Conservation (phyloP, 2,113 vertebrate genomes). For the Pristiophorus japonicus region DNA sequence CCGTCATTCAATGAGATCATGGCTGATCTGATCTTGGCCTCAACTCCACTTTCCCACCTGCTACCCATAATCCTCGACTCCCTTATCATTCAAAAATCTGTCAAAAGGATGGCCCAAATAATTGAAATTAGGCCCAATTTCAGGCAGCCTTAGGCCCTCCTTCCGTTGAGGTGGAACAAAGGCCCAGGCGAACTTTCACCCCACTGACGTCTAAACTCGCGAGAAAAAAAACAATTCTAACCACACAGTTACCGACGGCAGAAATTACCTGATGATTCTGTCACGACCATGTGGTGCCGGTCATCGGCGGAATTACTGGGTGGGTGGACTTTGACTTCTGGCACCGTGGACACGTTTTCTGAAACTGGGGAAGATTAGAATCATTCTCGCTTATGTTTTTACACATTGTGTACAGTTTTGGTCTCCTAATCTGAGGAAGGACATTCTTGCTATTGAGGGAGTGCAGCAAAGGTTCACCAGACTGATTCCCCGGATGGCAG, state of each 20-base stretch:
- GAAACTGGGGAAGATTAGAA: slow-evolving; percentile 43
- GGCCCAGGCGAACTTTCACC: not conserved
- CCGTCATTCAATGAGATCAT: no score
- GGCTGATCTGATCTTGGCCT: no score
- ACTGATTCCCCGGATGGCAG: no score
- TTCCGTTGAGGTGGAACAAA: not conserved
- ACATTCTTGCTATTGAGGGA: no score
- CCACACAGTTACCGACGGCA: not conserved
- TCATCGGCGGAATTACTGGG: slow-evolving; percentile 40
- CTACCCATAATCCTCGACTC: no score
- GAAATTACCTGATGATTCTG: slow-evolving; percentile 56
- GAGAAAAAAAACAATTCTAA: not conserved
- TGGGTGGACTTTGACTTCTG: slow-evolving; percentile 46
- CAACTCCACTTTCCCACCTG: no score
- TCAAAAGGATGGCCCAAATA: slow-evolving; percentile 16
- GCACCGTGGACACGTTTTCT: slow-evolving; percentile 59
- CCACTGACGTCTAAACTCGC: not conserved
- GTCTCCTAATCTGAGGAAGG: no score
- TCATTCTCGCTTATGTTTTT: not conserved
- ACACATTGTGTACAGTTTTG: no score
- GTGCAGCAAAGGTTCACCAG: no score
- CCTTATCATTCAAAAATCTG: no score
- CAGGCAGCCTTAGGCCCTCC: not conserved
- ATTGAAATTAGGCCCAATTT: slow-evolving; percentile 11
- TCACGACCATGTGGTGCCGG: slow-evolving; percentile 44